Evolutionary conservation across 1,140 invertebrate species (phyloP).

Genomic region (Phthorimaea operculella): DNA sequence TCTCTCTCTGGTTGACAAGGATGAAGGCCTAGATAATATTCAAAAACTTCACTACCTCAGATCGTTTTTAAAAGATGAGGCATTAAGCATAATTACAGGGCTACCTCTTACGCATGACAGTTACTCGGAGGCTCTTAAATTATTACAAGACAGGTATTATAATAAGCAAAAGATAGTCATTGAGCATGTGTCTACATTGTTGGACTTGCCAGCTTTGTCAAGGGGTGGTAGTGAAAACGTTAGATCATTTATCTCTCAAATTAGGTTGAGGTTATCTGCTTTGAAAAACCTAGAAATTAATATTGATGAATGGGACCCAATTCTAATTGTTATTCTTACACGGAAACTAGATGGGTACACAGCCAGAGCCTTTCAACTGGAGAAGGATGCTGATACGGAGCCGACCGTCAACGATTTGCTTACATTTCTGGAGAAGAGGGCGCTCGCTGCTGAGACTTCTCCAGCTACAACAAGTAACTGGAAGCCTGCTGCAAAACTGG

Average conservation of each 20-base stretch:
- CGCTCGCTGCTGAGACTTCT: slow-evolving; percentile 10
- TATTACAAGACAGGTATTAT: too few relatives aligned
- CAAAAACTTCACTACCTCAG: too few relatives aligned
- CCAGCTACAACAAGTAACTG: too few relatives aligned
- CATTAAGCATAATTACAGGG: too few relatives aligned
- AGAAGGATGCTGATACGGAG: not conserved
- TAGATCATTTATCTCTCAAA: slow-evolving; percentile 11
- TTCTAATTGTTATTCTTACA: slow-evolving; percentile 12
- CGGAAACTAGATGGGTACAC: slow-evolving; percentile 14
- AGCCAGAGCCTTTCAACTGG: slow-evolving; percentile 9
- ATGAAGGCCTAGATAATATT: too few relatives aligned
- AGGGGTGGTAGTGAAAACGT: slow-evolving; percentile 5
- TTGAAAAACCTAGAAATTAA: slow-evolving; percentile 9
- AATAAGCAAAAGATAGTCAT: too few relatives aligned
- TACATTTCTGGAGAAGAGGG: slow-evolving; percentile 10
- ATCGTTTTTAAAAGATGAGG: too few relatives aligned
- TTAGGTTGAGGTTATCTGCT: slow-evolving; percentile 8
- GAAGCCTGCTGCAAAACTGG: not conserved
- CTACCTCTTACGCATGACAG: too few relatives aligned
- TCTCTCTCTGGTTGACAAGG: too few relatives aligned
- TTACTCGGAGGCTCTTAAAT: too few relatives aligned
- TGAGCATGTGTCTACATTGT: too few relatives aligned
- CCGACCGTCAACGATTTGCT: slow-evolving; percentile 11
- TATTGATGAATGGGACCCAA: slow-evolving; percentile 11
- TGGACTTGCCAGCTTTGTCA: not conserved